Base-by-base conservation (phyloP, 2,797 vertebrate genomes). In the Brotula barbata region DNA sequence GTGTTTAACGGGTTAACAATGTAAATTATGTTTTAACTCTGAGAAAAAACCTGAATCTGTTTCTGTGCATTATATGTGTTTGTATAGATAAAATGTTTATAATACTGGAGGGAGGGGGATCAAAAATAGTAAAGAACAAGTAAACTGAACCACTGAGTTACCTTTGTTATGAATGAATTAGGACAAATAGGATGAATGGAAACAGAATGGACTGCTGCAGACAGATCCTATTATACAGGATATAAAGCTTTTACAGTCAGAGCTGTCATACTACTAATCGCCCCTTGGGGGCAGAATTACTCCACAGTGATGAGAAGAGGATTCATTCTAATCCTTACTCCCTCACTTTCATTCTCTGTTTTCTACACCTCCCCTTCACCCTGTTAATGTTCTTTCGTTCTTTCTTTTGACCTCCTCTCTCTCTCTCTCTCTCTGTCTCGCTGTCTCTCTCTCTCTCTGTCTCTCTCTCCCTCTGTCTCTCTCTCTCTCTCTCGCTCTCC, bases 271-370 rank as follows among this genome's bases (percentile, higher is more conserved):
- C 52, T 69, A 1, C 20, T 20, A 16, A 1, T 34, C 15, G 17
- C 88, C 90, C 86, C 86, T 80, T 31, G 91, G 73, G 88, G 90
- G 88, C 89, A 90, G 80, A 80, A 87, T 75, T 62, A 77, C 85
- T 87, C 89, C 80, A 89, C 51, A 55, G 45, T 71, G 77, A 69
- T 80, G 9, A 2, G 11, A 11, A 7, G 9, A 46, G 36, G 39
- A 33, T 62, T 46, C 56, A 64, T 67, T 67, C 46, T 0, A 46
- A 16, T 58, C 31, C 50, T 23, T 41, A 50, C 25, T 50, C 55
- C 44, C 46, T 61, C 49, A 46, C 60, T 70, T 68, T 61, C 41
- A 37, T 56, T 66, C 47, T 54, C 19, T 22, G 16, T 53, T 45
- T 43, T 62, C 43, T 15, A 23, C 33, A 34, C 44, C 7, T 13